These are phyloP conservation scores for Brachymystax lenok DNA, from an alignment of 2,797 vertebrate species.

Conservation along the genomic window DNA sequence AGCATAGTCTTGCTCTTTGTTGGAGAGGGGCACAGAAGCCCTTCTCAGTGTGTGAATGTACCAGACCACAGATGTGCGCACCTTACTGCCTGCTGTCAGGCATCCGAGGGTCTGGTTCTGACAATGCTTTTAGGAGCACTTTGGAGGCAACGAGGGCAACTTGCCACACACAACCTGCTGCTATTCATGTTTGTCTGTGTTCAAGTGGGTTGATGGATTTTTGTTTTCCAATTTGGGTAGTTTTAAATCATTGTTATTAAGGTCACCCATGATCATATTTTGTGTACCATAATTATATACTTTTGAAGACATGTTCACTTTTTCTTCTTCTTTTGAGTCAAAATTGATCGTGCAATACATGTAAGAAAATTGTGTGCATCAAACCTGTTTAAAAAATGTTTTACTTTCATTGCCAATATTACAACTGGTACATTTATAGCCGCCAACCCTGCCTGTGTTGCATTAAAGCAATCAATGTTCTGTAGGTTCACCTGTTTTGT, in stretches of 20 bases:
- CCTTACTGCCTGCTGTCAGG: conserved; percentile 85
- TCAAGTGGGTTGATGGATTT: conserved; percentile 51
- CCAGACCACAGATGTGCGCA: conserved; percentile 72
- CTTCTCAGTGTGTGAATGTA: conserved; percentile 68
- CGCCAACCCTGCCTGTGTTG: conserved; percentile 78
- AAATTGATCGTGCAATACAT: conserved; percentile 29
- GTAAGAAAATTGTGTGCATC: conserved; percentile 9
- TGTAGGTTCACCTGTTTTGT: conserved; percentile 23
- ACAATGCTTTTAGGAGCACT: conserved; percentile 88
- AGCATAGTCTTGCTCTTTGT: conserved; percentile 33
- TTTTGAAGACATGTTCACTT: no score
- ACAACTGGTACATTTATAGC: conserved; percentile 46
- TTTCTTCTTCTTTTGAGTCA: no score
- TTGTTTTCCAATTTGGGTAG: conserved; percentile 33
- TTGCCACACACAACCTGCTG: conserved; percentile 86
- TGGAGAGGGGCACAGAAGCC: conserved; percentile 39
- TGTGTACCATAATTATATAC: neutral
- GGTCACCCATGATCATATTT: conserved; percentile 30
- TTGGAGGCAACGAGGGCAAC: conserved; percentile 87
- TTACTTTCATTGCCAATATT: conserved; percentile 27
- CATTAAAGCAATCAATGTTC: conserved; percentile 82
- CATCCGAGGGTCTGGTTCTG: conserved; percentile 69
- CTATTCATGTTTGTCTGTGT: conserved; percentile 90
- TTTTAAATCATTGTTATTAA: conserved; percentile 25
- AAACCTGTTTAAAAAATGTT: conserved; percentile 14